These are phyloP conservation scores for Polydrusus pterygomalis DNA, from an alignment of 2,888 invertebrate species.

Conservation along the genomic window DNA sequence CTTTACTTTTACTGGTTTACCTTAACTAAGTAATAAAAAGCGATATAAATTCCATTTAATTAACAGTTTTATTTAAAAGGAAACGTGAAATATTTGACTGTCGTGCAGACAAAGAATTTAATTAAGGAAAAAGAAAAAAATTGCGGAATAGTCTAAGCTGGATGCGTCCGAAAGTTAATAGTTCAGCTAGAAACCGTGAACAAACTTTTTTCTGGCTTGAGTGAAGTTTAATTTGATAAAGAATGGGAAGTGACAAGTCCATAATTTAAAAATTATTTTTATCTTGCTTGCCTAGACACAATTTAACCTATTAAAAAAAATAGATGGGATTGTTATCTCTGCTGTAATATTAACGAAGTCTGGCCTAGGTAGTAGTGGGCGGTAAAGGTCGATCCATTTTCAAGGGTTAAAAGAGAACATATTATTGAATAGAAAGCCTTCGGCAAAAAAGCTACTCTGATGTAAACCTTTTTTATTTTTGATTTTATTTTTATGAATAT, in stretches of 20 bases:
- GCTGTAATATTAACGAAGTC: too few relatives aligned
- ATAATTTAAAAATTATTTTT: constrained; percentile 22
- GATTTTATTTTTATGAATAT: too few relatives aligned
- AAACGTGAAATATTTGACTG: constrained; percentile 28
- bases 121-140: constrained; percentile 35
- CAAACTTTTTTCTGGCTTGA: constrained; percentile 21
- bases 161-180: constrained; percentile 28
- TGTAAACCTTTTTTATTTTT: too few relatives aligned
- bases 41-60: constrained; percentile 21
- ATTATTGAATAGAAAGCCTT: too few relatives aligned
- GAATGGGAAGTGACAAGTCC: constrained; percentile 17
- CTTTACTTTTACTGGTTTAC: too few relatives aligned
- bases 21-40: constrained; percentile 1
- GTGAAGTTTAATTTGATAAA: constrained; percentile 26
- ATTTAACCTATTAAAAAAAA: constrained; percentile 10
- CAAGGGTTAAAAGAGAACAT: too few relatives aligned
- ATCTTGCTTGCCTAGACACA: neutral
- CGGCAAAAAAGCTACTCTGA: too few relatives aligned
- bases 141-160: constrained; percentile 8
- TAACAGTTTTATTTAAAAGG: constrained; percentile 33
- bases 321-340: neutral
- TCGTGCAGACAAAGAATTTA: constrained; percentile 39
- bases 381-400: too few relatives aligned
- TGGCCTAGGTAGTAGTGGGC: too few relatives aligned
- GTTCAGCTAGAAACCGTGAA: constrained; percentile 20